A percentile compares a stretch with the other conserved stretches of the same genome.
Conservation (phyloP, 2,888 invertebrate species). For the Pomacea canaliculata region DNA sequence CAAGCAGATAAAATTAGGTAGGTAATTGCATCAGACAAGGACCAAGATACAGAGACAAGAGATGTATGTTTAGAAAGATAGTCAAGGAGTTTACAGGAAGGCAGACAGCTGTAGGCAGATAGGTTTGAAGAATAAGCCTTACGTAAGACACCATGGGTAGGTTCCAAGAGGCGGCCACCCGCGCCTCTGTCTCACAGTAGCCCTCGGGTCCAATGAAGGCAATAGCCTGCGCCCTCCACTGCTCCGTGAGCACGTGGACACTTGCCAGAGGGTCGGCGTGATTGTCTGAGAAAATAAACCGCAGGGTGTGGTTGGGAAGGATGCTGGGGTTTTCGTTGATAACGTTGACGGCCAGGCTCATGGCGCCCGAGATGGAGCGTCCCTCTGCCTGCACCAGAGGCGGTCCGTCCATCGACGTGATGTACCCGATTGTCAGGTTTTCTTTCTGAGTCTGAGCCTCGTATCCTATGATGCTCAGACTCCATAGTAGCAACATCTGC, state of each 20-base stretch:
- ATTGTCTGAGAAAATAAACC: constrained; percentile 36
- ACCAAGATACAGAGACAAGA: too few species aligned
- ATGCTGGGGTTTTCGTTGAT: constrained; percentile 36
- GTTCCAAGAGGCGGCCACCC: constrained; percentile 92
- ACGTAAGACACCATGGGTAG: constrained; percentile 98
- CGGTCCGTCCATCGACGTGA: constrained; percentile 31
- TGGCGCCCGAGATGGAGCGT: constrained; percentile 37
- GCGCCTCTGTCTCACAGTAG: constrained; percentile 92
- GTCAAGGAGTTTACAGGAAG: too few species aligned
- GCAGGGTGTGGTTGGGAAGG: constrained; percentile 32
- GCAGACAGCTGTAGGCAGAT: too few species aligned
- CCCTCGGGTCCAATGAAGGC: constrained; percentile 97
- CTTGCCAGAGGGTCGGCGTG: constrained; percentile 24
- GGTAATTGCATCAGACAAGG: too few species aligned
- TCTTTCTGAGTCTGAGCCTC: background rate
- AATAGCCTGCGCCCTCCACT: constrained; percentile 85
- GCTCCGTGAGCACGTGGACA: constrained; percentile 34
- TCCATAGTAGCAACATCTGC: too few species aligned
- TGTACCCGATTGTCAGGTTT: constrained; percentile 32
- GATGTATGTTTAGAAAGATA: too few species aligned
- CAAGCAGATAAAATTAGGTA: too few species aligned
- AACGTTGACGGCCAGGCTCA: constrained; percentile 35
- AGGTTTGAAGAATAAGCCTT: constrained; percentile 35
- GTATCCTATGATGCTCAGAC: too few species aligned
- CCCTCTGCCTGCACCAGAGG: constrained; percentile 32